Evolutionary conservation across 2,113 vertebrate species (phyloP), one percentile per base, ranked within the genome.

Genomic region (Gnathonemus longibarbis): DNA sequence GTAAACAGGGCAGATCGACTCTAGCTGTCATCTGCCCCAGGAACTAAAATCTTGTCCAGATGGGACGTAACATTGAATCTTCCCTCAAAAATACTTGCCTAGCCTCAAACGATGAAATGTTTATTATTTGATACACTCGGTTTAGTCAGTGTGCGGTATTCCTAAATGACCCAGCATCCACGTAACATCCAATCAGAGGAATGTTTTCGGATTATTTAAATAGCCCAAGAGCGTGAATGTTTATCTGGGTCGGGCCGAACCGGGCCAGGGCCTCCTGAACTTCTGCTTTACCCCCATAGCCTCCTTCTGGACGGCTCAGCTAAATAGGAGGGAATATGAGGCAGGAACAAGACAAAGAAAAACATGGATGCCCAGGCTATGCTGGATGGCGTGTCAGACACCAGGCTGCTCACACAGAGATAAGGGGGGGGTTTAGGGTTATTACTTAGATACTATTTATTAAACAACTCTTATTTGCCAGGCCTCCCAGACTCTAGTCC

Each of bases 51-150:
- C n/a, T 24, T 50, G 46, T 50, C 84, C n/a, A 49, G 84, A 86
- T 24, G 48, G 84, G 24, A 50, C 2, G 9, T 31, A 50, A 31
- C 4, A 15, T 24, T 85, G 74, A 6, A 39, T 85, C 46, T 85
- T 86, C 46, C 46, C n/a, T 9, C 45, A 49, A 24, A 48, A 27
- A 27, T n/a, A 10, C 50, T 48, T 50, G 42, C 45, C 10, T 49
- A 49, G 48, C 9, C 24, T n/a, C 24, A 31, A 86, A 86, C 0
- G 24, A 48, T 86, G 84, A 49, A 6, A 86, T 27, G 48, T 86
- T 86, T 86, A 86, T 86, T 86, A 86, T 85, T 48, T n/a, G n/a
- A 85, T n/a, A 50, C 45, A 48, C 21, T 49, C 49, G n/a, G 84
- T n/a, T 49, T 39, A 77, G 70, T 77, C 70, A 77, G 35, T 10